A percentile compares a stretch with the other conserved stretches of the same genome.
Evolutionary conservation across 2,888 invertebrate genomes (phyloP).

Genomic region (Pterostichus madidus): DNA sequence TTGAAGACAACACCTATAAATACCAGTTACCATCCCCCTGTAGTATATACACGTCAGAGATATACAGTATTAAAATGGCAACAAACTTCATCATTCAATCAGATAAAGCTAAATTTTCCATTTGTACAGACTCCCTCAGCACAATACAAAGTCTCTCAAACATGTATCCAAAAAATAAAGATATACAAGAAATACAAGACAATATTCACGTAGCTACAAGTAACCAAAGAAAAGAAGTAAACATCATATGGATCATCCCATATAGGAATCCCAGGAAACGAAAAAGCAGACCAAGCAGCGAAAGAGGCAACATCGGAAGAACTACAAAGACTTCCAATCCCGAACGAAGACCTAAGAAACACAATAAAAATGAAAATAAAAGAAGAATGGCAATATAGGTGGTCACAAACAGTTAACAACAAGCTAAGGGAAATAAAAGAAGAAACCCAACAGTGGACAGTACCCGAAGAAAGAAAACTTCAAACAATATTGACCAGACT

Average conservation of each 20-base stretch:
- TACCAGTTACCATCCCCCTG: not conserved
- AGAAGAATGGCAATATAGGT: not conserved
- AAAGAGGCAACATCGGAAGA: conserved; percentile 3
- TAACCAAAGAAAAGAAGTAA: not conserved
- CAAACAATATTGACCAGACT: conserved; percentile 5
- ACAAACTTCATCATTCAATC: not conserved
- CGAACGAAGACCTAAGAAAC: not conserved
- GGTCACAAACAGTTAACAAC: not conserved
- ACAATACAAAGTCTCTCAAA: not conserved
- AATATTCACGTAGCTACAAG: conserved; percentile 1
- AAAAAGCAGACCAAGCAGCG: conserved; percentile 41
- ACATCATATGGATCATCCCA: conserved; percentile 46
- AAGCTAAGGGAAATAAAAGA: conserved; percentile 2
- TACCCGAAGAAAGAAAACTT: not conserved
- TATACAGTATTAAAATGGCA: conserved; percentile 29
- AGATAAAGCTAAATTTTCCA: conserved; percentile 2
- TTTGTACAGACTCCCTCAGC: conserved; percentile 39
- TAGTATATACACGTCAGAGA: conserved; percentile 40
- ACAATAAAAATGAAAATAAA: not conserved
- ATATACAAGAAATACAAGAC: conserved; percentile 19
- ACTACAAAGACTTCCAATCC: not conserved
- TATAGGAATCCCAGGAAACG: conserved; percentile 7
- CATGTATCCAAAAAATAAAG: not conserved
- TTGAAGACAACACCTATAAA: not conserved
- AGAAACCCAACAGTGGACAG: not conserved